Percentiles rank a stretch among this genome's conserved stretches.
These are phyloP conservation scores for Mirounga angustirostris DNA, from an alignment of 2,113 vertebrate species.

Conservation along the genomic window DNA sequence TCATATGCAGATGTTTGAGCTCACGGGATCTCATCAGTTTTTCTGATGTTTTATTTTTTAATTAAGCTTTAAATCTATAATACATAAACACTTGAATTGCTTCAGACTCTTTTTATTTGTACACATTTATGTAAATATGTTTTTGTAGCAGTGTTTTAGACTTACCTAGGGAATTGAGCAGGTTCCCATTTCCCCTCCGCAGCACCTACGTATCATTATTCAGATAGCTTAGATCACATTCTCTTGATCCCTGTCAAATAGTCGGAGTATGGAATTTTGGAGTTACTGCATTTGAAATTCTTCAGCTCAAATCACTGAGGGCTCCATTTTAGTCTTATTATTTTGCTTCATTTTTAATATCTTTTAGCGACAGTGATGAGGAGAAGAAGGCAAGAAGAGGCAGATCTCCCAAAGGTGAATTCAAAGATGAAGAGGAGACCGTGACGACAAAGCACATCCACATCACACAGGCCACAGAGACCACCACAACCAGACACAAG, in stretches of 20 bases:
- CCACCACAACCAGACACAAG: slow-evolving; percentile 94
- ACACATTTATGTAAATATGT: slow-evolving; percentile 9
- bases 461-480: slow-evolving; percentile 96
- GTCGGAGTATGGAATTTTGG: slow-evolving; percentile 55
- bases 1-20: background rate
- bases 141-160: slow-evolving; percentile 43
- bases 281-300: slow-evolving; percentile 69
- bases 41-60: slow-evolving; percentile 51
- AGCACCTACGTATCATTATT: slow-evolving; percentile 16
- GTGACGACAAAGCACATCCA: slow-evolving; percentile 96
- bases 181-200: background rate
- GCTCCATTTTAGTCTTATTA: slow-evolving; percentile 52
- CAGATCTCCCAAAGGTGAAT: slow-evolving; percentile 92
- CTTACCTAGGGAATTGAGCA: background rate
- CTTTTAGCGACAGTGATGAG: slow-evolving; percentile 94
- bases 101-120: slow-evolving; percentile 42
- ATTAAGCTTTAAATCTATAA: slow-evolving; percentile 58
- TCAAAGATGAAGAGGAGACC: slow-evolving; percentile 98
- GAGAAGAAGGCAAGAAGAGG: slow-evolving; percentile 91
- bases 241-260: slow-evolving; percentile 65
- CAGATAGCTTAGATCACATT: slow-evolving; percentile 46
- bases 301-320: slow-evolving; percentile 63
- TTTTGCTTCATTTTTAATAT: slow-evolving; percentile 80
- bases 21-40: background rate
- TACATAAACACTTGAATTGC: slow-evolving; percentile 35